Percentiles rank a stretch among this genome's conserved stretches.
Conservation (phyloP, 2,888 invertebrate genomes). For the Tipula lateralis region DNA sequence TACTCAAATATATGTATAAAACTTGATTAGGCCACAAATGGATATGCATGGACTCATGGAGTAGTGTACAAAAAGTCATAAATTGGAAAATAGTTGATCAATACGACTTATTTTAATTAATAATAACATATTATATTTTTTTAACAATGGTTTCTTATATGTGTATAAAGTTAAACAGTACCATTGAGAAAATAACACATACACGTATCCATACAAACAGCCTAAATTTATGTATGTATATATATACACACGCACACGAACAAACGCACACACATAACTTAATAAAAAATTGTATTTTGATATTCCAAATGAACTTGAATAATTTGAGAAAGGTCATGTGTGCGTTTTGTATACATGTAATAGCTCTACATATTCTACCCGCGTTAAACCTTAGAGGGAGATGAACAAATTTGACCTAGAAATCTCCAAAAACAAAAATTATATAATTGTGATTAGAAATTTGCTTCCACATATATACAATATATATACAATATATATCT, state of each 20-base stretch:
- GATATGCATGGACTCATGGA: too few species aligned
- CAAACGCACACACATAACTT: neutral
- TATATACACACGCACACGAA: neutral
- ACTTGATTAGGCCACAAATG: too few species aligned
- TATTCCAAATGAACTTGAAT: neutral
- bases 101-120: too few species aligned
- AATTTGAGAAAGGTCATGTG: constrained; percentile 6
- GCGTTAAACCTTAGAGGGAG: neutral
- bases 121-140: too few species aligned
- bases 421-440: neutral
- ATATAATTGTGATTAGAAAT: neutral
- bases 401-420: neutral
- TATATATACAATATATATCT: neutral
- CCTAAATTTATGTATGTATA: neutral
- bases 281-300: neutral
- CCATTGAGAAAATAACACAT: too few species aligned
- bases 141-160: too few species aligned
- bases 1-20: too few species aligned
- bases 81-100: too few species aligned
- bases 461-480: neutral
- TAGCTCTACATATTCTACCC: neutral
- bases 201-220: too few species aligned
- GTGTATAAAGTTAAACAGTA: too few species aligned
- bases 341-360: neutral
- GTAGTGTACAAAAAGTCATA: too few species aligned